Evolutionary conservation across 2,113 vertebrate species (phyloP).

Genomic region (Machaerirhynchus nigripectus): DNA sequence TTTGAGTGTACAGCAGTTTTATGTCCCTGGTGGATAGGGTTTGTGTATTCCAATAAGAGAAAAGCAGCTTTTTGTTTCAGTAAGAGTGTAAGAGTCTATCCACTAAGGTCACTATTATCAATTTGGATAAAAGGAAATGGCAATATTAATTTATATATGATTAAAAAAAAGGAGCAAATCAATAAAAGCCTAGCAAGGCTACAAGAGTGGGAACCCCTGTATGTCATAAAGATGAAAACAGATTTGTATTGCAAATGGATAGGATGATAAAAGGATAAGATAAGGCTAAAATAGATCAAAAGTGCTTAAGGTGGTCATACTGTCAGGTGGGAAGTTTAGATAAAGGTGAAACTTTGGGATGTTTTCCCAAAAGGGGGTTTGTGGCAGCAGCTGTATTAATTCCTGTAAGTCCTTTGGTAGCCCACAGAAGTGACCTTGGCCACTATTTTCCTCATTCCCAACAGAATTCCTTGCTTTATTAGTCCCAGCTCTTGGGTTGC

Average conservation of each 20-base stretch:
- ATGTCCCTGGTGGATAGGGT: background rate
- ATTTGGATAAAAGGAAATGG: background rate
- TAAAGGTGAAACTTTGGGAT: background rate
- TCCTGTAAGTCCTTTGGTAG: background rate
- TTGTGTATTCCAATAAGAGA: background rate
- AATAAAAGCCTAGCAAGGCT: background rate
- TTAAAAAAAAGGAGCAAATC: background rate
- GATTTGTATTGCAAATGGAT: background rate
- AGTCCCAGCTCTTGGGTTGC: background rate
- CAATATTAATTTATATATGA: background rate
- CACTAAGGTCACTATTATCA: background rate
- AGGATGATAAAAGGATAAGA: background rate
- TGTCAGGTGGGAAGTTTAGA: background rate
- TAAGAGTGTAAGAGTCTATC: too few species aligned
- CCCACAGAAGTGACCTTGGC: background rate
- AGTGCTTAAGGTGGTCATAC: background rate
- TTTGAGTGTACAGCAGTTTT: too few species aligned
- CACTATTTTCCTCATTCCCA: background rate
- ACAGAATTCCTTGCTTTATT: background rate
- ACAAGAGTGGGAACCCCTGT: background rate
- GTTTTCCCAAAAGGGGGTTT: background rate
- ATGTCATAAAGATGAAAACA: background rate
- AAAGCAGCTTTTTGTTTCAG: background rate
- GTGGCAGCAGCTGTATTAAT: background rate
- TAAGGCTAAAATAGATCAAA: background rate